These are phyloP conservation scores for Phoenicopterus ruber DNA, from an alignment of 2,113 vertebrate species.

Conservation along the genomic window DNA sequence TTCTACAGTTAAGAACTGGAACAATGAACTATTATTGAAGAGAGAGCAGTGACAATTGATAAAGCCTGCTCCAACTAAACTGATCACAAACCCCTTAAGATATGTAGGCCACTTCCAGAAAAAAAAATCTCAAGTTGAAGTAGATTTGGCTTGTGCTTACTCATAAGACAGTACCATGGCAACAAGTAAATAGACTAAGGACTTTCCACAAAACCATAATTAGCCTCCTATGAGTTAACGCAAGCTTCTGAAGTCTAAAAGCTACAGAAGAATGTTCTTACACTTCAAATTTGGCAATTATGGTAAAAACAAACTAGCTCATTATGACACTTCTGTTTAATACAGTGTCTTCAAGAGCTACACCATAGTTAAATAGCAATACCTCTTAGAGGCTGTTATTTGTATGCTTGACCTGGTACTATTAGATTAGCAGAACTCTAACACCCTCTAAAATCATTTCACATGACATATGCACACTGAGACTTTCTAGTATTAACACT, in stretches of 20 bases:
- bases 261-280: constrained; percentile 3
- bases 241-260: not conserved
- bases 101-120: not conserved
- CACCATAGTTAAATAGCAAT: not conserved
- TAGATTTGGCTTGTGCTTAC: constrained; percentile 2
- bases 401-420: not conserved
- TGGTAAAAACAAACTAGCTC: not conserved
- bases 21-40: not conserved
- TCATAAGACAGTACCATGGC: not conserved
- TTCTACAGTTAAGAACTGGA: not conserved
- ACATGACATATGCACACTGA: not conserved
- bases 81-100: not conserved
- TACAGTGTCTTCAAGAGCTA: not conserved
- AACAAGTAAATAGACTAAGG: constrained; percentile 30
- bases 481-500: not conserved
- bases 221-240: not conserved
- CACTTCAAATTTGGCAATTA: not conserved
- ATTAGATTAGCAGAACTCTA: not conserved
- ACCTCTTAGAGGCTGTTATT: not conserved
- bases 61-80: not conserved
- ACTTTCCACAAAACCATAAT: constrained; percentile 17
- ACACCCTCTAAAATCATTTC: not conserved
- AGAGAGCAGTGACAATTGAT: not conserved
- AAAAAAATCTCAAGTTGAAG: not conserved
- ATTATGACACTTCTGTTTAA: constrained; percentile 6